Evolutionary conservation across 2,113 vertebrate genomes (phyloP).

Genomic region (Shinisaurus crocodilurus): DNA sequence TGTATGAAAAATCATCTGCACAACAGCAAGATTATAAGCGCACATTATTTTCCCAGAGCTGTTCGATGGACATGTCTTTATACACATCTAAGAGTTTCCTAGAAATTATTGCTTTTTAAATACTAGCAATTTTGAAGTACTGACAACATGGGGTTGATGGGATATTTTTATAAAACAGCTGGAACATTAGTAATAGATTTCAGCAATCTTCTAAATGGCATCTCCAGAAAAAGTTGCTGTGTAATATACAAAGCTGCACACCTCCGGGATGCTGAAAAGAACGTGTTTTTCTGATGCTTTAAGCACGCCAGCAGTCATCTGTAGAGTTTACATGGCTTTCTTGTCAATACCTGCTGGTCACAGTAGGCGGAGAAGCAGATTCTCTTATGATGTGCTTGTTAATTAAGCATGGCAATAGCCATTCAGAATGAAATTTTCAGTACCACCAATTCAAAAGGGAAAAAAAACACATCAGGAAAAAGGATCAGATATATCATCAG

Average conservation of each 20-base stretch:
- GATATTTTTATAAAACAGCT: slow-evolving; percentile 47
- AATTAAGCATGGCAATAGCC: slow-evolving; percentile 60
- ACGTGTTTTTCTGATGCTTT: slow-evolving; percentile 59
- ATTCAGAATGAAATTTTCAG: slow-evolving; percentile 53
- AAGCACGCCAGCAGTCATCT: slow-evolving; percentile 58
- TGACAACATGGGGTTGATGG: slow-evolving; percentile 34
- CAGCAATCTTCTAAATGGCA: slow-evolving; percentile 45
- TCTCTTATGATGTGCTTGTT: slow-evolving; percentile 71
- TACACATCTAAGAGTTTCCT: slow-evolving; percentile 23
- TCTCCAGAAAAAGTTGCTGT: slow-evolving; percentile 57
- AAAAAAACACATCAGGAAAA: slow-evolving; percentile 19
- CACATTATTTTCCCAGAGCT: slow-evolving; percentile 23
- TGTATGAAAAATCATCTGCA: slow-evolving; percentile 1
- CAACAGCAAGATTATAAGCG: slow-evolving; percentile 42
- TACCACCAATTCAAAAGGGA: slow-evolving; percentile 21
- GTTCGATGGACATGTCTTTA: slow-evolving; percentile 23
- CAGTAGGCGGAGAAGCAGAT: slow-evolving; percentile 79
- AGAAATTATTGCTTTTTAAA: slow-evolving; percentile 45
- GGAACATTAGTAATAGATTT: slow-evolving; percentile 59
- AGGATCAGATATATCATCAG: slow-evolving; percentile 20
- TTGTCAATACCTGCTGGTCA: slow-evolving; percentile 72
- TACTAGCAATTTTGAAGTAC: slow-evolving; percentile 22
- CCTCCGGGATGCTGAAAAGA: slow-evolving; percentile 43
- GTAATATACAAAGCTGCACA: slow-evolving; percentile 54
- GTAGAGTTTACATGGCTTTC: slow-evolving; percentile 63